Evolutionary conservation across 2,797 vertebrate species (phyloP).

Genomic region (Gymnoscopelus microlampas): DNA sequence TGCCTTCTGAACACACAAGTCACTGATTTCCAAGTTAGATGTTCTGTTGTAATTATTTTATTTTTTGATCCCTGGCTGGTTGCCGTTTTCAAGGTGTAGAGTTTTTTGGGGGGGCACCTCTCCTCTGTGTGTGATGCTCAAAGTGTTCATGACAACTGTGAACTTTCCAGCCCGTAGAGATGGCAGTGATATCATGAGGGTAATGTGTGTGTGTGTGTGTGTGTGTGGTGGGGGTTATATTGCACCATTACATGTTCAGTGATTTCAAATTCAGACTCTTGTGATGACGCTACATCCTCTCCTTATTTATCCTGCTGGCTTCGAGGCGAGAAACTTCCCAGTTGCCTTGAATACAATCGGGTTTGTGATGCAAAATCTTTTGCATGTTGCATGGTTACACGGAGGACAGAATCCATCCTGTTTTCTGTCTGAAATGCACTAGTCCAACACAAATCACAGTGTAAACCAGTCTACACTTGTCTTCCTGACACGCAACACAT

Average conservation of each 20-base stretch:
- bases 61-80: constrained; percentile 8
- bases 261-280: no score
- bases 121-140: background rate
- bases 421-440: background rate
- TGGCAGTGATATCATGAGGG: no score
- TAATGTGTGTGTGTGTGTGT: background rate
- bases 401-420: background rate
- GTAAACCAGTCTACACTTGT: background rate
- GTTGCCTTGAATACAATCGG: background rate
- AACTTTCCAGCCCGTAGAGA: background rate
- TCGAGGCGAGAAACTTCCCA: constrained; percentile 1
- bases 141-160: constrained; percentile 1
- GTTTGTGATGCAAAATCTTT: background rate
- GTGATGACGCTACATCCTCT: no score
- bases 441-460: background rate
- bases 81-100: background rate
- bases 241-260: no score
- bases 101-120: constrained; percentile 5
- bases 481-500: background rate
- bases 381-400: constrained; percentile 8
- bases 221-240: background rate
- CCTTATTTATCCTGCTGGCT: background rate
- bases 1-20: no score
- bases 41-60: background rate
- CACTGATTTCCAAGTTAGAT: background rate